phyloP scores from a whole-genome alignment of 2,113 vertebrate species.

The Nanger granti region DNA sequence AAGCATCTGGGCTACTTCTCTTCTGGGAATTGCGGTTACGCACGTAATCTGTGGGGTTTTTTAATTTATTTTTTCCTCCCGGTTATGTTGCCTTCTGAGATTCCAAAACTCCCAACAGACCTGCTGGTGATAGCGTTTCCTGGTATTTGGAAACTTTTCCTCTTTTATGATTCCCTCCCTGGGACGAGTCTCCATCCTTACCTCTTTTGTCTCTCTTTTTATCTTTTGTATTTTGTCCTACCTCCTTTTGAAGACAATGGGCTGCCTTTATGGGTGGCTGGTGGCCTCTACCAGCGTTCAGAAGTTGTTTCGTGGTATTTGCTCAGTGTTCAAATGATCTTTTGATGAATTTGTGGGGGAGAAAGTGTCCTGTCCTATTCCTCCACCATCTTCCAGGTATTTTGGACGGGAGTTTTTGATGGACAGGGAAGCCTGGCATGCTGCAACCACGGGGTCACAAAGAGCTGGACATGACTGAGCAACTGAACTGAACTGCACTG shows the following conservation, averaged over 20 bases:
- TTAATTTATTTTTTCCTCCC: not conserved
- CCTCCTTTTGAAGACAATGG: not conserved
- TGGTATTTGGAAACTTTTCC: not conserved
- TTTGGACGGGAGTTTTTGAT: not conserved
- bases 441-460: not conserved
- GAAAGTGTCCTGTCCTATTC: not conserved
- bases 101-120: not conserved
- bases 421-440: not conserved
- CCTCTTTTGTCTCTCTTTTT: not conserved
- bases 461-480: not conserved
- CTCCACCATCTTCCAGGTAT: not conserved
- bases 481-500: not conserved
- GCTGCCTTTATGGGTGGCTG: not conserved
- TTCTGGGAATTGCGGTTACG: not conserved
- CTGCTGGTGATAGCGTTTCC: not conserved
- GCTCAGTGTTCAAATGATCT: not conserved
- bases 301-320: not conserved
- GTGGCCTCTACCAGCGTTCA: not conserved
- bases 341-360: not conserved
- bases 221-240: not conserved
- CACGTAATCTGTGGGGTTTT: not conserved
- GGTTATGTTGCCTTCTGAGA: not conserved
- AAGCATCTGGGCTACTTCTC: not conserved
- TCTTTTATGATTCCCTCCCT: not conserved
- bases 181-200: rapidly evolving